phyloP scores from a whole-genome alignment of 2,888 invertebrate genomes.

The Ceriagrion tenellum region DNA sequence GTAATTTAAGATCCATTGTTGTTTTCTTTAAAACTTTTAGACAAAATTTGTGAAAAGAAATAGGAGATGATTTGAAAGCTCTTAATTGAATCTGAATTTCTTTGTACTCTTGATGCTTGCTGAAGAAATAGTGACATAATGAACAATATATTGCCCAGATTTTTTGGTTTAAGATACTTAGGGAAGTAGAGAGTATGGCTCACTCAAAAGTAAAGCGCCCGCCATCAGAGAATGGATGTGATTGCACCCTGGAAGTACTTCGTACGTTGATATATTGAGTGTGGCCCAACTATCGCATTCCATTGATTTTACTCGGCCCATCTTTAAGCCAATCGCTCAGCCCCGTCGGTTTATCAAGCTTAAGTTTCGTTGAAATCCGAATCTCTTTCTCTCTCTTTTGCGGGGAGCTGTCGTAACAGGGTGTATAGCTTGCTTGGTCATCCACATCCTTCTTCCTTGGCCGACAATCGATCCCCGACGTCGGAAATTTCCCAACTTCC shows the following conservation, averaged over 20 bases:
- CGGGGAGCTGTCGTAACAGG: background rate
- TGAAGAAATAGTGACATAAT: too few relatives aligned
- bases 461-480: background rate
- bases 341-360: background rate
- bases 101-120: too few relatives aligned
- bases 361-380: background rate
- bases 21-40: too few relatives aligned
- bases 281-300: background rate
- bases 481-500: conserved; percentile 6
- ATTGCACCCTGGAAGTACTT: background rate
- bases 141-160: too few relatives aligned
- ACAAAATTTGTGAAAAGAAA: too few relatives aligned
- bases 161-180: too few relatives aligned
- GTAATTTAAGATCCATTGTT: too few relatives aligned
- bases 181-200: too few relatives aligned
- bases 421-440: background rate
- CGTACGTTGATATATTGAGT: background rate
- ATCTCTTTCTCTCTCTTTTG: background rate
- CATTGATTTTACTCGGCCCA: background rate
- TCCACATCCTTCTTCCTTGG: background rate
- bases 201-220: too few relatives aligned
- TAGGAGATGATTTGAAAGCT: too few relatives aligned
- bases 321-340: background rate
- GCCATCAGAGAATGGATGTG: too few relatives aligned
- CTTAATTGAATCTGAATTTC: too few relatives aligned